Base-by-base conservation (phyloP, 2,888 invertebrate genomes). In the Caradrina clavipalpis region DNA sequence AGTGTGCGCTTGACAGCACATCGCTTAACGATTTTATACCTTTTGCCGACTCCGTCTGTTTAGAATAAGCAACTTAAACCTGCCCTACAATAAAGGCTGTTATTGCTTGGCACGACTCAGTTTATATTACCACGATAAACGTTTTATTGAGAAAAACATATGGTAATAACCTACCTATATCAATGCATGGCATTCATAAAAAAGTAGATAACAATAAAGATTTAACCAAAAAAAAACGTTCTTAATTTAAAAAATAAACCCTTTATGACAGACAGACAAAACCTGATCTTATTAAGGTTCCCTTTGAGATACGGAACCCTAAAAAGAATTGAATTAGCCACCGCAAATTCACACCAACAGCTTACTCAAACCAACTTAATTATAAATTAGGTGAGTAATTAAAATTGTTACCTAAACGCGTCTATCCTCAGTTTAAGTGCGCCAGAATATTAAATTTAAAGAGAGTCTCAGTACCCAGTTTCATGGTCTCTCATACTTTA, bases 401-500 rank as follows among this genome's bases (percentile, higher is more conserved):
- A 79, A 77, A 75, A 65, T 51, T 75, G 65, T 83, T 83, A 61
- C 15, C 69, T 76, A 74, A 80, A 68, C 50, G 71, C 56, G 65
- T 64, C 68, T 69, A 59, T 70, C 13, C 62, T 54, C 58, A 58
- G 58, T 60, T 73, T 68, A 74, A 78, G 69, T 59, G 49, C 65
- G 58, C 63, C 51, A 39, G 69, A 82, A 76, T 73, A 83, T 83
- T 80, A 80, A 81, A 84, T 74, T 73, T 79, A 82, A 82, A 77
- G 83, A 82, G 83, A 76, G 66, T 74, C 73, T 68, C 70, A 65
- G 80, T 75, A 74, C 82, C 81, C 73, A 76, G 76, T 83, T 86
- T 84, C 81, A 83, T 80, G 73, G 69, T 77, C 87, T 77, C 87
- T 91, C 89, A 92, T 93, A 86, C 81, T 84, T 92, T 90, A 92